Conservation (phyloP, 1,140 invertebrate species). For the Penaeus indicus region DNA sequence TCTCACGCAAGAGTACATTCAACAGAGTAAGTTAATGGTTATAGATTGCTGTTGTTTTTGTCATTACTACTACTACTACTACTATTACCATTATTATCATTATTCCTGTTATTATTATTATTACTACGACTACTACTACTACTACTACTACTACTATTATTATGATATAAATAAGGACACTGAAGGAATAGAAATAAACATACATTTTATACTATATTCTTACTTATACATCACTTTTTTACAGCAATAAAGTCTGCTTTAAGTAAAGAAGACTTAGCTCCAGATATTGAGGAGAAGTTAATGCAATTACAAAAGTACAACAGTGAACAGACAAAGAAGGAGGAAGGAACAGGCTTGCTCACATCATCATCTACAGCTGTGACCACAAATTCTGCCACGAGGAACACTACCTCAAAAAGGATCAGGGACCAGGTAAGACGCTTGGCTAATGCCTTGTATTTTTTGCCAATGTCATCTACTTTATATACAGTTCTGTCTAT, state of each 20-base stretch:
- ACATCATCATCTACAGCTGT: conserved; percentile 75
- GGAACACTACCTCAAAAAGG: not conserved
- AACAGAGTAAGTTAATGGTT: conserved; percentile 80
- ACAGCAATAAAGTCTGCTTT: conserved; percentile 73
- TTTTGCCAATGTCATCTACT: too few relatives aligned
- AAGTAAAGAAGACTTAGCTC: conserved; percentile 89
- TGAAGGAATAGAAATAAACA: too few relatives aligned
- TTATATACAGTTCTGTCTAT: too few relatives aligned
- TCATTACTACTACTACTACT: not conserved
- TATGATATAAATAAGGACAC: too few relatives aligned
- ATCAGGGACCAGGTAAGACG: too few relatives aligned
- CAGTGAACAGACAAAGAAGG: conserved; percentile 75
- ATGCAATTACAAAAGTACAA: conserved; percentile 89
- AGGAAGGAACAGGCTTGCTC: conserved; percentile 67
- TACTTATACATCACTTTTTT: conserved; percentile 65
- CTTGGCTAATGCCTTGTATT: too few relatives aligned
- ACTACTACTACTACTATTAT: too few relatives aligned
- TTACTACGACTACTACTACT: not conserved
- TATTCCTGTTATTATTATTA: not conserved
- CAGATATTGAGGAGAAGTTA: conserved; percentile 93
- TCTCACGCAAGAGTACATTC: conserved; percentile 88
- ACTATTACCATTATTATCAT: not conserved
- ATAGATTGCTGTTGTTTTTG: not conserved
- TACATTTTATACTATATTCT: not conserved
- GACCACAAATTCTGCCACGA: conserved; percentile 16